Percentiles rank a stretch among this genome's conserved stretches.
Evolutionary conservation across 1,140 invertebrate genomes (phyloP).

Genomic region (Littorina saxatilis): DNA sequence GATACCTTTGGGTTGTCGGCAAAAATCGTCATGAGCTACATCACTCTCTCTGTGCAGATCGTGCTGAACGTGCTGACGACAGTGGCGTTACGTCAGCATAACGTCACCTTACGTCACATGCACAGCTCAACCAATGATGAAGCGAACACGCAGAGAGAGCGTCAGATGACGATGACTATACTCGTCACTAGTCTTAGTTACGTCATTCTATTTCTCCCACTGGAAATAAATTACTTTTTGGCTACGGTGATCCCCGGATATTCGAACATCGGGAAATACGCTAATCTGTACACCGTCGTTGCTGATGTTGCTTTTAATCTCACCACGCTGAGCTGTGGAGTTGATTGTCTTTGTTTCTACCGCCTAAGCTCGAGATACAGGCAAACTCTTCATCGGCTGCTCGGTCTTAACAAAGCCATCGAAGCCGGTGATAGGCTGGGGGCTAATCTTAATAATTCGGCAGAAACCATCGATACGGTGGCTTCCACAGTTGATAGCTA

Average conservation of each 20-base stretch:
- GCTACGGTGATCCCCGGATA: neutral
- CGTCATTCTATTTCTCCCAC: neutral
- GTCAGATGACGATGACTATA: neutral
- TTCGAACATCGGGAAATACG: neutral
- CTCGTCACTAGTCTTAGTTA: neutral
- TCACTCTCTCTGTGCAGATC: neutral
- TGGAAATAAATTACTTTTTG: neutral
- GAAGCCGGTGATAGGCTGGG: too few relatives aligned
- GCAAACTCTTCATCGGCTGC: neutral
- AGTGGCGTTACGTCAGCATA: neutral
- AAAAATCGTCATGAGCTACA: neutral
- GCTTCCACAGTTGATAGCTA: too few relatives aligned
- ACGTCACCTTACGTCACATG: neutral
- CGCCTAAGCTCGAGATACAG: neutral
- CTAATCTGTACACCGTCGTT: neutral
- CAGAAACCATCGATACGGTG: too few relatives aligned
- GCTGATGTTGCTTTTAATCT: neutral
- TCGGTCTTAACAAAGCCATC: too few relatives aligned
- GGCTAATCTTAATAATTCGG: too few relatives aligned
- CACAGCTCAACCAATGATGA: neutral
- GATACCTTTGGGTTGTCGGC: neutral
- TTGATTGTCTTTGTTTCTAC: neutral
- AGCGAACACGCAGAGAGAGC: neutral
- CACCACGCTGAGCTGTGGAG: neutral
- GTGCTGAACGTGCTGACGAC: neutral